phyloP scores from a whole-genome alignment of 2,113 vertebrate genomes.

The Sphyrna mokarran region DNA sequence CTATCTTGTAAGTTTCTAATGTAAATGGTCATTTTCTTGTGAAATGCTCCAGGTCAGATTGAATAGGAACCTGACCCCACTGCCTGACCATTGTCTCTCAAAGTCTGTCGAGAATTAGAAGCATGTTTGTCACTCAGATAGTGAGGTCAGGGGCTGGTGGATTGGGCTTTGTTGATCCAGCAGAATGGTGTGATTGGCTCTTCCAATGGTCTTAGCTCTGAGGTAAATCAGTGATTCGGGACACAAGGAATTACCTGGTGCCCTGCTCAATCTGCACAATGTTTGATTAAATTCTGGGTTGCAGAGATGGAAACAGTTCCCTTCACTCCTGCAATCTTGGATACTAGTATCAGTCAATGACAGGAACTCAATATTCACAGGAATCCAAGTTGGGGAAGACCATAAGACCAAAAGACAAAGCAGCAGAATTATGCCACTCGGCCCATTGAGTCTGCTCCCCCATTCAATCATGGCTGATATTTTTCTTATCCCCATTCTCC shows the following conservation, averaged over 20 bases:
- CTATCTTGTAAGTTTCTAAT: too few species aligned
- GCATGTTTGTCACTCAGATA: neutral
- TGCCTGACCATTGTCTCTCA: neutral
- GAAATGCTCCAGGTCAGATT: neutral
- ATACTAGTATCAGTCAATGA: neutral
- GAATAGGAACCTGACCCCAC: neutral
- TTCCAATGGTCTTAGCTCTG: neutral
- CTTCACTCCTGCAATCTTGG: neutral
- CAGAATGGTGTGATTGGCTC: neutral
- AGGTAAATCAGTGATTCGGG: neutral
- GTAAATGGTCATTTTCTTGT: neutral
- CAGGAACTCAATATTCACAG: neutral
- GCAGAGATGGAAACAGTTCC: neutral
- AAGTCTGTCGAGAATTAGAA: neutral
- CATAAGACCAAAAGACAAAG: too few species aligned
- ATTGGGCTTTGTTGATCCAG: neutral
- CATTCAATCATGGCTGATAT: too few species aligned
- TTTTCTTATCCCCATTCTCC: too few species aligned
- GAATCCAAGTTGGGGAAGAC: neutral
- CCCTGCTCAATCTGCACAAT: neutral
- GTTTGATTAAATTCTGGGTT: neutral
- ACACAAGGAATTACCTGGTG: neutral
- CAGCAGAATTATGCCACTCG: too few species aligned
- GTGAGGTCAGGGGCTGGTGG: neutral
- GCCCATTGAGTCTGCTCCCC: too few species aligned